Base-by-base conservation (phyloP, 1,140 invertebrate genomes). In the Formica selysi region DNA sequence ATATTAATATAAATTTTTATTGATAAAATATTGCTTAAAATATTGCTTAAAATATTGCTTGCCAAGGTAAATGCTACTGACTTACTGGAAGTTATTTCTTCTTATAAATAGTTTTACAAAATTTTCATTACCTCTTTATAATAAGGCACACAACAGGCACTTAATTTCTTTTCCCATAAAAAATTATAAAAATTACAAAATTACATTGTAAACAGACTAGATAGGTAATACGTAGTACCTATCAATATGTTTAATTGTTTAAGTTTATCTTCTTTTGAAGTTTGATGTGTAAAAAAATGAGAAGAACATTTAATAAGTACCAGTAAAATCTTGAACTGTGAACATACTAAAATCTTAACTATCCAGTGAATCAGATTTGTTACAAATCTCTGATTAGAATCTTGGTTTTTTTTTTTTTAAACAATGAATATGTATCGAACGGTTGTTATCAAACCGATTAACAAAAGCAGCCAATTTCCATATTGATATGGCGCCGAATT, bases 401-500 rank as follows among this genome's bases (percentile, higher is more conserved):
- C 22, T 22, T 22, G 22, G 22, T 22, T 22, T 22, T 22, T 22
- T 22, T 19, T 41, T n/a, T 80, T 78, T 87, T 29, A 78, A 65
- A 51, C 59, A 44, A 54, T 10, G 41, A 90, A 61, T 61, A 65
- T 36, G 3, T 84, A 84, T 68, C 83, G 76, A 11, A 79, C 74
- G 26, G 38, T 62, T 67, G 86, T 41, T 51, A 85, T 44, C 0
- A 68, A 87, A 10, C 64, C 57, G 3, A 89, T 44, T 67, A 91
- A 41, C 13, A 86, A 62, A 19, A 89, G 38, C 13, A 87, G 16
- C 78, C 62, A 80, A 57, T 87, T 91, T 26, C 74, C 89, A 41
- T 70, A 79, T 36, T 89, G 57, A 59, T 90, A 73, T 16, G 93
- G 84, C 6, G 96, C 96, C 38, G 95, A 90, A 94, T 99, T 99